phyloP scores from a whole-genome alignment of 2,797 vertebrate species.

The Pogoniulus pusillus region DNA sequence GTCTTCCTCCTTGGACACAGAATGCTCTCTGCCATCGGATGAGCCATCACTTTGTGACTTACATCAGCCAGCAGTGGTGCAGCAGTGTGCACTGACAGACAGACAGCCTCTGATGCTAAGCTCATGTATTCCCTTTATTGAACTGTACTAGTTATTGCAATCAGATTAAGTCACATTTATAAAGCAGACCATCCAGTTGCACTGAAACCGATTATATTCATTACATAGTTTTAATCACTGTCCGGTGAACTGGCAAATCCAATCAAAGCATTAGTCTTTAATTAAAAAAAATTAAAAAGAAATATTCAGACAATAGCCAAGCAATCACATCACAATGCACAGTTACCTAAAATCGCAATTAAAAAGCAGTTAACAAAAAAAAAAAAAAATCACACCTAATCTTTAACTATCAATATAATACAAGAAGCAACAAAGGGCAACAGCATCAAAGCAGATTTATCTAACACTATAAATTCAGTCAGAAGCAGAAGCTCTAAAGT shows the following conservation, averaged over 20 bases:
- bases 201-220: conserved; percentile 93
- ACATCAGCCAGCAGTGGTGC: background rate
- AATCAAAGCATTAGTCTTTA: conserved; percentile 96
- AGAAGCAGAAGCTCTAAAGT: conserved; percentile 88
- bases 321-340: conserved; percentile 97
- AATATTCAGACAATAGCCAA: conserved; percentile 94
- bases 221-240: conserved; percentile 95
- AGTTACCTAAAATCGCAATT: conserved; percentile 93
- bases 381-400: conserved; percentile 81
- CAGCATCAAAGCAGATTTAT: conserved; percentile 85
- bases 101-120: conserved; percentile 71
- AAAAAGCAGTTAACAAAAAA: conserved; percentile 84
- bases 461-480: conserved; percentile 91
- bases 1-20: background rate
- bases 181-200: conserved; percentile 98
- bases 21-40: background rate
- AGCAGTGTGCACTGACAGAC: conserved; percentile 28
- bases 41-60: background rate
- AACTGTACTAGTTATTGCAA: conserved; percentile 97
- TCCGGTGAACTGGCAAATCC: conserved; percentile 98
- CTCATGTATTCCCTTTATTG: conserved; percentile 90
- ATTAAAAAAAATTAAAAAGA: conserved; percentile 96
- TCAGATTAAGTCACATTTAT: conserved; percentile 99
- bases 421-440: conserved; percentile 91
- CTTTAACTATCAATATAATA: conserved; percentile 92